Evolutionary conservation across 2,113 vertebrate species (phyloP).

Genomic region (Mobula hypostoma): DNA sequence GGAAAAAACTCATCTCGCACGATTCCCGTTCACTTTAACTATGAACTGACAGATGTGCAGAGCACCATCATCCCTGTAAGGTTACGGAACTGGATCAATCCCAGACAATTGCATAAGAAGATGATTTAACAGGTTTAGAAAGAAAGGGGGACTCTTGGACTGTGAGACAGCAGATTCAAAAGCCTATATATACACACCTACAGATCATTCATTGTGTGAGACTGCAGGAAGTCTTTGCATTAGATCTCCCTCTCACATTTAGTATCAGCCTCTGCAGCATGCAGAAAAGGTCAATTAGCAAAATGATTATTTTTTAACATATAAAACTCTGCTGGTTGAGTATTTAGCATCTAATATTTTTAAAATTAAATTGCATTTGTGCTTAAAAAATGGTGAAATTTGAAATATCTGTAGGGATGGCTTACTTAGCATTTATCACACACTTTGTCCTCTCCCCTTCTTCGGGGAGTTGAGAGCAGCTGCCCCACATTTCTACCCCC

Average conservation of each 20-base stretch:
- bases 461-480: background rate
- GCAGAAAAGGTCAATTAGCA: background rate
- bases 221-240: background rate
- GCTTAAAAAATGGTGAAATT: background rate
- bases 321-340: background rate
- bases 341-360: background rate
- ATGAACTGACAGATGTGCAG: background rate
- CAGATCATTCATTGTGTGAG: background rate
- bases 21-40: background rate
- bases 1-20: background rate
- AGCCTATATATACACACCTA: background rate
- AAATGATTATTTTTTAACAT: background rate
- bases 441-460: background rate
- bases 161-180: background rate
- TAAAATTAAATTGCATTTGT: background rate
- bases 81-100: background rate
- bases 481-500: background rate
- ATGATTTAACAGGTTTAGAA: slow-evolving; percentile 27
- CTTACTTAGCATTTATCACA: background rate
- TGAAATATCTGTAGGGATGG: background rate
- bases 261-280: background rate
- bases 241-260: background rate
- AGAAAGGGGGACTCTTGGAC: slow-evolving; percentile 25
- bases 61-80: background rate
- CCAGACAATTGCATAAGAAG: background rate